Percentiles rank a stretch among this genome's conserved stretches.
These are phyloP conservation scores for Dryobota labecula DNA, from an alignment of 2,888 invertebrate genomes.

Conservation along the genomic window DNA sequence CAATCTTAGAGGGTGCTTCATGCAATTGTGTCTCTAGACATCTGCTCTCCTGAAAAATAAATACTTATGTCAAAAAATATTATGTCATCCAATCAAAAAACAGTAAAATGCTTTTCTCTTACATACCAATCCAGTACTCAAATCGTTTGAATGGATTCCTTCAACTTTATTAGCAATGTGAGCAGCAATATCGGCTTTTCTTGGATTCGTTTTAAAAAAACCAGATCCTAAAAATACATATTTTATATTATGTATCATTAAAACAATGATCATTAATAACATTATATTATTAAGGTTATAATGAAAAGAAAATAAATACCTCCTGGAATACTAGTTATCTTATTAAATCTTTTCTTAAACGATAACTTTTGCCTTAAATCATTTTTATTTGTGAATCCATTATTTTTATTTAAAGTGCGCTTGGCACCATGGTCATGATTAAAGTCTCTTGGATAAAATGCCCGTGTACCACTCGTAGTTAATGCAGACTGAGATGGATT, in stretches of 20 bases:
- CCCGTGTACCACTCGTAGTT: background rate
- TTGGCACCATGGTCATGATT: slow-evolving; percentile 21
- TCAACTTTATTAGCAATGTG: slow-evolving; percentile 14
- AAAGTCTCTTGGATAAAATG: slow-evolving; percentile 19
- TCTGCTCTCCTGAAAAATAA: slow-evolving; percentile 50
- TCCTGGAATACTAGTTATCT: slow-evolving; percentile 32
- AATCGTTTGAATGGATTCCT: slow-evolving; percentile 25
- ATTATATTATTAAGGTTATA: background rate
- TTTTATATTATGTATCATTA: background rate
- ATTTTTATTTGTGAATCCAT: slow-evolving; percentile 21
- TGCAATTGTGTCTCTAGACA: slow-evolving; percentile 25
- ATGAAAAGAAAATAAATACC: slow-evolving; percentile 46
- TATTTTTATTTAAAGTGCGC: slow-evolving; percentile 3
- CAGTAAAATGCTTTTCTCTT: background rate
- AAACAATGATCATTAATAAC: background rate
- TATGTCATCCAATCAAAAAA: background rate
- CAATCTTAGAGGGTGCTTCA: slow-evolving; percentile 53
- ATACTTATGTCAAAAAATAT: background rate
- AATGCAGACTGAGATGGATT: slow-evolving; percentile 10
- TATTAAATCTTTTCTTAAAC: slow-evolving; percentile 60
- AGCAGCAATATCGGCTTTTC: slow-evolving; percentile 4
- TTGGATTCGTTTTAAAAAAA: background rate
- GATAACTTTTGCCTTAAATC: slow-evolving; percentile 71
- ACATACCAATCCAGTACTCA: slow-evolving; percentile 25
- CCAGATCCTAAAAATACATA: slow-evolving; percentile 30